Evolutionary conservation across 2,888 invertebrate species (phyloP).

Genomic region (Drosophila hawaiiensis): DNA sequence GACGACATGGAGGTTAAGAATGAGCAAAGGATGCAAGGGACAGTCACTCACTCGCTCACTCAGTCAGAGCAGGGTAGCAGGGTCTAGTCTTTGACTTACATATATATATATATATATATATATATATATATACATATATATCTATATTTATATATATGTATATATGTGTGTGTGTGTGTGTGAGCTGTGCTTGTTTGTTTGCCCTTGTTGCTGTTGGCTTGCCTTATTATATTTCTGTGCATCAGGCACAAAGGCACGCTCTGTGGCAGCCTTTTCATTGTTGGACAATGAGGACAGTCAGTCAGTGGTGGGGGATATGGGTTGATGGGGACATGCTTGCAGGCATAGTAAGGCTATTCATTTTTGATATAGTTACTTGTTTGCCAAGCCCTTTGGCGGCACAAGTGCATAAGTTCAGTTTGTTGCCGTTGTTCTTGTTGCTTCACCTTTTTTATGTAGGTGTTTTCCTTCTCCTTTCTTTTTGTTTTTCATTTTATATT

Average conservation of each 20-base stretch:
- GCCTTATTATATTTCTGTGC: constrained; percentile 76
- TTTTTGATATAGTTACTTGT: constrained; percentile 69
- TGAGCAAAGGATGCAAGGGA: constrained; percentile 44
- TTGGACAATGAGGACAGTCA: constrained; percentile 50
- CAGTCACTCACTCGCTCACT: constrained; percentile 21
- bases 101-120: not conserved
- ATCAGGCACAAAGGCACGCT: constrained; percentile 50
- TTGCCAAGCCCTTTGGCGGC: constrained; percentile 59
- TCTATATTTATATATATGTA: too few relatives aligned
- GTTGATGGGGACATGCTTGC: not conserved
- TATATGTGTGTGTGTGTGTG: not conserved
- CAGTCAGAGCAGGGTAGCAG: constrained; percentile 12
- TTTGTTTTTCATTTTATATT: not conserved
- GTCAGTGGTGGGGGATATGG: not conserved
- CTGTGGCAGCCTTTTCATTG: constrained; percentile 67
- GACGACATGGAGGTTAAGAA: constrained; percentile 45
- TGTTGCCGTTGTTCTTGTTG: constrained; percentile 23
- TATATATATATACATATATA: not conserved
- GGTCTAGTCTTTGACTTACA: constrained; percentile 13
- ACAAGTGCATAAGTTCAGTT: constrained; percentile 49
- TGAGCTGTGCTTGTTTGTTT: constrained; percentile 61
- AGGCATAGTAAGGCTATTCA: constrained; percentile 64
- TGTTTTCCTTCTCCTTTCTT: not conserved
- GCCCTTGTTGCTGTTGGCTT: constrained; percentile 53
- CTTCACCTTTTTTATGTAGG: constrained; percentile 15